Evolutionary conservation across 53 echinoderm and acorn worm genomes (phyloP), one percentile per base, ranked within the genome.

Genomic region (Holothuria leucospilota): DNA sequence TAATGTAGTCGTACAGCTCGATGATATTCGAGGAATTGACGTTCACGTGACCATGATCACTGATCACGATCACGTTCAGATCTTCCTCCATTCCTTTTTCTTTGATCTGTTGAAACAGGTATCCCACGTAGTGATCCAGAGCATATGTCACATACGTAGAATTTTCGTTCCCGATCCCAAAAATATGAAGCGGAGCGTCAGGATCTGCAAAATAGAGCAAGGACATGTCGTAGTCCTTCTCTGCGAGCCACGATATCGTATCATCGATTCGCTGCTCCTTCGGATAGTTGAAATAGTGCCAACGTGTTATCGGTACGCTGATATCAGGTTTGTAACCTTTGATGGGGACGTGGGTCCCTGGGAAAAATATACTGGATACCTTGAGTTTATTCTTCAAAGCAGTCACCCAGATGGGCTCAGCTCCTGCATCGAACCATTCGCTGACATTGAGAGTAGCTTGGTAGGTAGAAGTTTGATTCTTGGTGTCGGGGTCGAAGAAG

Each of bases 21-120:
- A 98, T 86, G 10, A 93, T 87, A 58, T 93, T 95, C 14, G 26
- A 62, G 1, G 16, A 24, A 51, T 92, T 86, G 9, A 90, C 84
- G n/a, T 92, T 78, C 20, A 90, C 91, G 71, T 95, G 94, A 11
- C 98, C 98, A 79, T 98, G 98, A 64, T 98, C 97, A 63, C 94
- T 94, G 59, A 82, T 85, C 13, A 94, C 70, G 24, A 92, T 90
- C 20, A 94, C 92, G 87, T 94, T 92, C 4, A 97, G 83, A 20
- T 51, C 66, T 24, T 92, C 90, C 29, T 67, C 63, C 25, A 95
- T 65, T 39, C 78, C 90, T 59, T 88, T 68, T 46, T 91, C 88
- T n/a, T 83, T 77, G 26, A 93, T 85, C 74, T 88, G 70, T 58
- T 93, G 67, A 84, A 95, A 93, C 24, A 95, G 90, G 59, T 95